Percentiles rank a stretch among this genome's conserved stretches.
phyloP scores from a whole-genome alignment of 2,888 invertebrate genomes.

The Dynastes hyllus region DNA sequence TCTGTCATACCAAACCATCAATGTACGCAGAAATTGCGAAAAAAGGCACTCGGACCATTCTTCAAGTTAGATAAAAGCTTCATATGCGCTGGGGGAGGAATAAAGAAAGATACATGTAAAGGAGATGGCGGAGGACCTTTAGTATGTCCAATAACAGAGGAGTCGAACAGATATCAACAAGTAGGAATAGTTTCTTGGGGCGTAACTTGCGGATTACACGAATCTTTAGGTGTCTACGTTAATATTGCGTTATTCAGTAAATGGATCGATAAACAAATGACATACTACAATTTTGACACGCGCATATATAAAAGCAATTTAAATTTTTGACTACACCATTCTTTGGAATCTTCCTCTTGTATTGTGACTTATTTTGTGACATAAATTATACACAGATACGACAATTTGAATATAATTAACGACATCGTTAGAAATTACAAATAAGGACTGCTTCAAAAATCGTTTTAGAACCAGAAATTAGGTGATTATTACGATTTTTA shows the following conservation, averaged over 20 bases:
- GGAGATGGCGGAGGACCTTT: conserved; percentile 90
- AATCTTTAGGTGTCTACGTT: conserved; percentile 84
- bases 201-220: conserved; percentile 81
- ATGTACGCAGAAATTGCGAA: conserved; percentile 77
- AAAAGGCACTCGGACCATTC: conserved; percentile 77
- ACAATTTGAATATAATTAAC: conserved; percentile 7
- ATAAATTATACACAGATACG: background rate
- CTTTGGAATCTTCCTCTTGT: background rate
- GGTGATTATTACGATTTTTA: background rate
- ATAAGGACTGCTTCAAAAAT: background rate
- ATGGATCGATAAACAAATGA: conserved; percentile 76
- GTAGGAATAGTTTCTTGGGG: conserved; percentile 88
- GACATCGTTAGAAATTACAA: background rate
- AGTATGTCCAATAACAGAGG: conserved; percentile 78
- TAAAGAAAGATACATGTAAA: conserved; percentile 82
- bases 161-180: conserved; percentile 72
- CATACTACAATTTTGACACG: conserved; percentile 32
- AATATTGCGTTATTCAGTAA: conserved; percentile 77
- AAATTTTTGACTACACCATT: background rate
- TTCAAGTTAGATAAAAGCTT: conserved; percentile 82
- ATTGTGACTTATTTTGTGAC: too few species aligned
- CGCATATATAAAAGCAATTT: conserved; percentile 37
- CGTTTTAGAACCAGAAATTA: background rate
- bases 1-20: conserved; percentile 76
- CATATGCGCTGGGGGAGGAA: conserved; percentile 84